Conservation (phyloP, 2,888 invertebrate genomes). For the Phortica okadai region DNA sequence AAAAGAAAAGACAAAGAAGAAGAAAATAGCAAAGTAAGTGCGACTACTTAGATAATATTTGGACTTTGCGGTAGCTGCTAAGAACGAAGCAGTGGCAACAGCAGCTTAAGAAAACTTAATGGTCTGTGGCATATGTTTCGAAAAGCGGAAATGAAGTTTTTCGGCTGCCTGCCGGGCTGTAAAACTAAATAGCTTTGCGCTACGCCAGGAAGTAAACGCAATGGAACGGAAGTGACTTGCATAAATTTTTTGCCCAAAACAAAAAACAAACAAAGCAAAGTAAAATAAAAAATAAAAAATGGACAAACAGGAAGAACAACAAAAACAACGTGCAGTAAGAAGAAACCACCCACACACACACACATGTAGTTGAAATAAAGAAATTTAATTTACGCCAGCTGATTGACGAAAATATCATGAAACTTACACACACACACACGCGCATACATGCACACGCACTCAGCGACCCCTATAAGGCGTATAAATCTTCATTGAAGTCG, state of each 20-base stretch:
- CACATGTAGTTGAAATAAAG: slow-evolving; percentile 55
- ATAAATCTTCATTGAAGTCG: slow-evolving; percentile 65
- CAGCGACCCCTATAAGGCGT: slow-evolving; percentile 40
- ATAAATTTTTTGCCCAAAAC: slow-evolving; percentile 57
- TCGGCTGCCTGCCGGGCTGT: slow-evolving; percentile 42
- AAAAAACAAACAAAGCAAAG: background rate
- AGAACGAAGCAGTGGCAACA: slow-evolving; percentile 24
- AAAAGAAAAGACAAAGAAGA: background rate
- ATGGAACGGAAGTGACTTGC: slow-evolving; percentile 62
- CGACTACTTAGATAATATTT: slow-evolving; percentile 16
- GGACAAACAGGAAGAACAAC: background rate
- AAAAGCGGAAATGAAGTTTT: slow-evolving; percentile 65
- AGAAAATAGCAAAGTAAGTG: slow-evolving; percentile 2
- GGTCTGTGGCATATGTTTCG: slow-evolving; percentile 66
- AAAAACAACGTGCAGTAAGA: background rate
- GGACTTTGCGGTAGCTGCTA: background rate
- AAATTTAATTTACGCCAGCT: slow-evolving; percentile 63
- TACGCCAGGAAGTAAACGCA: slow-evolving; percentile 46
- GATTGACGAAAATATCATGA: slow-evolving; percentile 63
- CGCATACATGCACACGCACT: slow-evolving; percentile 6
- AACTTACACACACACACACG: background rate
- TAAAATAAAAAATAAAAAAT: background rate
- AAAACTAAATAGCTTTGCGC: slow-evolving; percentile 68
- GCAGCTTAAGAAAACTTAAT: slow-evolving; percentile 54
- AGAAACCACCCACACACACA: background rate